Conservation (phyloP, 2,113 vertebrate genomes). For the Erinaceus europaeus region DNA sequence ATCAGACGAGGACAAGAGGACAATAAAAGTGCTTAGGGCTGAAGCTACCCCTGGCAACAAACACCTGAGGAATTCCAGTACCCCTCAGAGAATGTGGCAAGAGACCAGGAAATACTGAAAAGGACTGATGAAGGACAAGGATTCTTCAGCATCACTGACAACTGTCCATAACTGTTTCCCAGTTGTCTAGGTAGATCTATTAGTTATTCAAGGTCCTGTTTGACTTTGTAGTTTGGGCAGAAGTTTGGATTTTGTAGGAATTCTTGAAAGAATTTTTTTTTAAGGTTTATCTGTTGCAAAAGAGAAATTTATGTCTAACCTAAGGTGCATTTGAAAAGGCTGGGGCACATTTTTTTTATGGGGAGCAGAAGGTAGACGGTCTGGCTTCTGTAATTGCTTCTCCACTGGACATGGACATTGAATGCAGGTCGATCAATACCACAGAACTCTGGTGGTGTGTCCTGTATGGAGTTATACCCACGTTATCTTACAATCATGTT, state of each 20-base stretch:
- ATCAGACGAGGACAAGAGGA: background rate
- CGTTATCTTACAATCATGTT: too few relatives aligned
- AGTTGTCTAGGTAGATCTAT: background rate
- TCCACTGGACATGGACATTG: too few relatives aligned
- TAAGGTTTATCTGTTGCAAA: background rate
- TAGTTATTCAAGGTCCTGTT: background rate
- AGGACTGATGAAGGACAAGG: accelerated
- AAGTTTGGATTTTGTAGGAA: background rate
- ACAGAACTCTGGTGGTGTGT: too few relatives aligned
- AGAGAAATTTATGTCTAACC: background rate
- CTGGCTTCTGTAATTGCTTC: too few relatives aligned
- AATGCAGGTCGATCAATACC: too few relatives aligned
- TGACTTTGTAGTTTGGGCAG: background rate
- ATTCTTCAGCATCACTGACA: background rate
- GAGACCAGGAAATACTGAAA: too few relatives aligned
- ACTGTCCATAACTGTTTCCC: background rate
- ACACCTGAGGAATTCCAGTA: background rate
- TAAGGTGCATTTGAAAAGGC: background rate
- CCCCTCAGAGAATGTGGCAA: background rate
- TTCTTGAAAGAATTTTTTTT: background rate
- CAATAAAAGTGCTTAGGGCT: accelerated
- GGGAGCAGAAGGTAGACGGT: too few relatives aligned
- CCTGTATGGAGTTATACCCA: too few relatives aligned
- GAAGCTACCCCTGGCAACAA: background rate
- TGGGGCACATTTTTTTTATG: too few relatives aligned